A percentile compares a stretch with the other conserved stretches of the same genome.
Conservation (phyloP, 2,888 invertebrate genomes). For the Beris morrisii region DNA sequence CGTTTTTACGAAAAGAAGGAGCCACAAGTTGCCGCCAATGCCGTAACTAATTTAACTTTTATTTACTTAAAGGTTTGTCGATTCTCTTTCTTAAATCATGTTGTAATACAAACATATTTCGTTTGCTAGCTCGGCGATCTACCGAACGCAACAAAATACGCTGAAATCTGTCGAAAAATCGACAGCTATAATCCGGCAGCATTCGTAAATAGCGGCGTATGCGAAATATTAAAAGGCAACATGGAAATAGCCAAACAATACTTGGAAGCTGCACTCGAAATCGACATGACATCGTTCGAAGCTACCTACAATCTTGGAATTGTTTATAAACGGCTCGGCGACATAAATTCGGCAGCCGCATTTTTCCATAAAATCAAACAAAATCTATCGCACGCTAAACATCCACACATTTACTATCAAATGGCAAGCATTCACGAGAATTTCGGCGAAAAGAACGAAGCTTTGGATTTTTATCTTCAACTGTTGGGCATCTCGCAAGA, state of each 20-base stretch:
- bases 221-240: slow-evolving; percentile 70
- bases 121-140: slow-evolving; percentile 71
- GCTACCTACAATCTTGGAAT: slow-evolving; percentile 79
- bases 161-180: slow-evolving; percentile 70
- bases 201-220: slow-evolving; percentile 83
- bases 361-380: slow-evolving; percentile 77
- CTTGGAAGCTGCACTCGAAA: slow-evolving; percentile 74
- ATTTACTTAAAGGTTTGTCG: slow-evolving; percentile 62
- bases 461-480: slow-evolving; percentile 71
- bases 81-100: neutral
- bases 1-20: slow-evolving; percentile 86
- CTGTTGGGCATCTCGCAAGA: slow-evolving; percentile 76
- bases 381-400: slow-evolving; percentile 70
- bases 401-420: slow-evolving; percentile 68
- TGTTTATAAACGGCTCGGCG: slow-evolving; percentile 67
- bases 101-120: neutral
- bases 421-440: slow-evolving; percentile 77
- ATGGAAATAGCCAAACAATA: slow-evolving; percentile 71
- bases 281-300: slow-evolving; percentile 81
- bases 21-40: slow-evolving; percentile 79
- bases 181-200: slow-evolving; percentile 81
- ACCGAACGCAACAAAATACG: slow-evolving; percentile 76
- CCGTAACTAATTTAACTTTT: slow-evolving; percentile 83
- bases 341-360: slow-evolving; percentile 74
- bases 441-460: slow-evolving; percentile 63